phyloP scores from a whole-genome alignment of 1,140 invertebrate species.

The Pachyrhynchus sulphureomaculatus region DNA sequence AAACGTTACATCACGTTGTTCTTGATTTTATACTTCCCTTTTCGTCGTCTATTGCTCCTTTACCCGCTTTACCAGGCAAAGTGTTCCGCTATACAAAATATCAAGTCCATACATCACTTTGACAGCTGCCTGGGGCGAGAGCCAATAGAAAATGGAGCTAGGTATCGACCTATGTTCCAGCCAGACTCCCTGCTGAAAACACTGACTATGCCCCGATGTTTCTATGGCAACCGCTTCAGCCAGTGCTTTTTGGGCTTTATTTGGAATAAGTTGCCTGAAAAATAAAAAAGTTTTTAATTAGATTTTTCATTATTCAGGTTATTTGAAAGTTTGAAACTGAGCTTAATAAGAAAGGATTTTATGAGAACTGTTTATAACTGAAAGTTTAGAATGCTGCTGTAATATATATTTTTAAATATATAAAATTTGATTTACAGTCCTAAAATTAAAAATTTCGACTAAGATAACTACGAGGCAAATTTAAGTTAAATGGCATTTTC shows the following conservation, averaged over 20 bases:
- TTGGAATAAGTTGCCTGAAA: not conserved
- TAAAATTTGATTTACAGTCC: no score
- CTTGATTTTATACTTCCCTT: no score
- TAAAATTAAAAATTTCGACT: no score
- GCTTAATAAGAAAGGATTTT: not conserved
- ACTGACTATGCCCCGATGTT: not conserved
- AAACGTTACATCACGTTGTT: not conserved
- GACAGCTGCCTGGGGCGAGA: conserved; percentile 32
- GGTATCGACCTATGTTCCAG: conserved; percentile 37
- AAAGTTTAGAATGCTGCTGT: not conserved
- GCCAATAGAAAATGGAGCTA: conserved; percentile 35
- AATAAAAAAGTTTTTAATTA: not conserved
- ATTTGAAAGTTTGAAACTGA: not conserved
- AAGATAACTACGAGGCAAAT: no score
- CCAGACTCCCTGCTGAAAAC: conserved; percentile 16
- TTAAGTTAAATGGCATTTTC: no score
- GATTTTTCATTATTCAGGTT: not conserved
- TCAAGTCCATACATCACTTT: conserved; percentile 27
- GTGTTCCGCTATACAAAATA: not conserved
- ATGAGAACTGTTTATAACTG: not conserved
- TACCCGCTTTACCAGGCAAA: not conserved
- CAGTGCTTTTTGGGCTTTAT: not conserved
- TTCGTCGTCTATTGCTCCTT: no score
- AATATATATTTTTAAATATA: no score
- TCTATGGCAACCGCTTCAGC: conserved; percentile 36